These are phyloP conservation scores for Garrulus glandarius DNA, from an alignment of 2,797 vertebrate species.

Conservation along the genomic window DNA sequence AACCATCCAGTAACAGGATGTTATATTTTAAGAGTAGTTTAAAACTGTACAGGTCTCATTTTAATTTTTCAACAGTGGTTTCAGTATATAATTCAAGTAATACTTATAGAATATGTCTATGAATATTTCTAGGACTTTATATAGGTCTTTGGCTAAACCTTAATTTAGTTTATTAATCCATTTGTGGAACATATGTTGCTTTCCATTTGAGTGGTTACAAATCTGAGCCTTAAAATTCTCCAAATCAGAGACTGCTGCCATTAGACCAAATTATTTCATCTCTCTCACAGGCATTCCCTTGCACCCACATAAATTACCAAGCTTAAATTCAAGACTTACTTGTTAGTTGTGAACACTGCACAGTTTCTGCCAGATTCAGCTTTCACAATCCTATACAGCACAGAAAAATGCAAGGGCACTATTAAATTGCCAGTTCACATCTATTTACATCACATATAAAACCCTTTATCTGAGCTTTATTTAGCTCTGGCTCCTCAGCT, in stretches of 20 bases:
- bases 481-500: not conserved
- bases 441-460: not conserved
- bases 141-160: not conserved
- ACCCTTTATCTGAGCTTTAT: not conserved
- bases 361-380: not conserved
- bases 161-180: slow-evolving; percentile 2
- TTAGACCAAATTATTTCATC: not conserved
- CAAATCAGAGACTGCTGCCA: not conserved
- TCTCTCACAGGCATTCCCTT: not conserved
- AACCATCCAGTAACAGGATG: slow-evolving; percentile 1
- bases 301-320: not conserved
- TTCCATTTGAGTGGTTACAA: slow-evolving; percentile 14
- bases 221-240: not conserved
- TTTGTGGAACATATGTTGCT: slow-evolving; percentile 1
- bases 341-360: not conserved
- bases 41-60: not conserved
- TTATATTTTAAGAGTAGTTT: slow-evolving; percentile 10
- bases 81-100: slow-evolving; percentile 2
- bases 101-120: not conserved
- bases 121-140: not conserved
- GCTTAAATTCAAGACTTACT: not conserved
- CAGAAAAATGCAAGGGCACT: not conserved
- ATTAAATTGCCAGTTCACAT: not conserved
- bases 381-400: not conserved
- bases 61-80: not conserved